Percentiles rank a stretch among this genome's conserved stretches.
These are phyloP conservation scores for Holcopasites calliopsidis DNA, from an alignment of 1,140 invertebrate genomes.

Conservation along the genomic window DNA sequence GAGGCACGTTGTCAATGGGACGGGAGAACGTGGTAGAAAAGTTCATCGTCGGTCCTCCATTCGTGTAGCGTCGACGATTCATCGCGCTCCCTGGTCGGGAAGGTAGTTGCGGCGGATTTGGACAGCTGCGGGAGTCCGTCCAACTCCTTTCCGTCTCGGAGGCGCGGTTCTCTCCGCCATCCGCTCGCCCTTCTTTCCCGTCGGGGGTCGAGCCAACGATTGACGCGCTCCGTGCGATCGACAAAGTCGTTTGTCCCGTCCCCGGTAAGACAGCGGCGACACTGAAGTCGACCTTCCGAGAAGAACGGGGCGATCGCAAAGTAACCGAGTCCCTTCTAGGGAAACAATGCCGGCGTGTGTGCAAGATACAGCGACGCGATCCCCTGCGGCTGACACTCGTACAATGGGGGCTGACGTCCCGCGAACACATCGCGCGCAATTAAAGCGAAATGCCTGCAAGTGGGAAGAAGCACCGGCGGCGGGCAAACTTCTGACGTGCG, in stretches of 20 bases:
- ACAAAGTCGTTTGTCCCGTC: too few relatives aligned
- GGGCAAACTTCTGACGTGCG: not conserved
- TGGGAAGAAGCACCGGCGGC: not conserved
- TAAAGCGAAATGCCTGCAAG: not conserved
- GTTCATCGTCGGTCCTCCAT: too few relatives aligned
- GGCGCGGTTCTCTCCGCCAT: slow-evolving; percentile 64
- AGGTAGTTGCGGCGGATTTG: slow-evolving; percentile 85
- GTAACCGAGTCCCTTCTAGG: not conserved
- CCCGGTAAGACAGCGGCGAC: not conserved
- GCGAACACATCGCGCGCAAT: not conserved
- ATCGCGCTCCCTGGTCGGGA: slow-evolving; percentile 78
- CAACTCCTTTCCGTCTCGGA: slow-evolving; percentile 82
- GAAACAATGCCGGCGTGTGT: not conserved
- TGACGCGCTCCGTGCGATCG: not conserved
- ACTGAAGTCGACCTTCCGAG: not conserved
- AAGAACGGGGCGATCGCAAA: not conserved
- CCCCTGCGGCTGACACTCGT: not conserved
- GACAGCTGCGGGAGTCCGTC: slow-evolving; percentile 80
- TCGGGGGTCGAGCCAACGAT: not conserved
- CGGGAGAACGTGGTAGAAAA: too few relatives aligned
- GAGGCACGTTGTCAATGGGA: slow-evolving; percentile 10
- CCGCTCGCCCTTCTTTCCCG: slow-evolving; percentile 32
- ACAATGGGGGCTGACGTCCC: not conserved
- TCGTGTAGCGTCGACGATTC: too few relatives aligned
- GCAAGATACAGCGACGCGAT: too few relatives aligned